Evolutionary conservation across 2,888 invertebrate genomes (phyloP), one percentile per base, ranked within the genome.

Genomic region (Bombylius major): DNA sequence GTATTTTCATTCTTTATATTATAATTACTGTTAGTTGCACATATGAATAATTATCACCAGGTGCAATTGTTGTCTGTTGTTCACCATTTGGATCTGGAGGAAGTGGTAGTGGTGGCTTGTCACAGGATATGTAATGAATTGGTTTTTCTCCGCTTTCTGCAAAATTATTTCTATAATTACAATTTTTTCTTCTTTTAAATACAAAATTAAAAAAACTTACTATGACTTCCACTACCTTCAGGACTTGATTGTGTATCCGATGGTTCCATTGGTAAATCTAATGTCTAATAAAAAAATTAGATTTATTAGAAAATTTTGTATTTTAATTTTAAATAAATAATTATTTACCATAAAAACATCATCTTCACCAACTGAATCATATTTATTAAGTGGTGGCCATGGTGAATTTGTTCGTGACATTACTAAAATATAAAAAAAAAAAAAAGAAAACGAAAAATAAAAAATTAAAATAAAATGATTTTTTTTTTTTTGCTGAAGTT

Each of bases 341-440:
- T 36, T 53, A 72, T 78, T 78, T 75, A 93, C 93, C 89, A 93
- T 92, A 77, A 95, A 95, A 65, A 95, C 93, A 71, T 94, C 92
- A 70, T 94, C 93, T 72, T 94, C 94, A 61, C 89, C 90, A 61
- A 87, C 86, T 67, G 89, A 80, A 73, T 82, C 81, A 76, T 81
- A 74, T 71, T 73, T 73, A 58, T 71, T 69, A 56, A 72, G 63
- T 64, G 70, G 68, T 59, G 70, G 69, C 69, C 72, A 73, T 61
- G 81, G 78, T 60, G 83, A 82, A 79, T 82, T 83, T 68, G 82
- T 82, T 77, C 87, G 86, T 69, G 86, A 82, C 78, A 87, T 80
- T 78, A 86, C 89, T 55, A 39, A 14, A 51, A 55, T 36, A 47
- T 45, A 45, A 42, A 54, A 49, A 42, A 54, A 42, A 14, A 54